Base-by-base conservation (phyloP, 2,888 invertebrate genomes). In the Platypus cylindrus region DNA sequence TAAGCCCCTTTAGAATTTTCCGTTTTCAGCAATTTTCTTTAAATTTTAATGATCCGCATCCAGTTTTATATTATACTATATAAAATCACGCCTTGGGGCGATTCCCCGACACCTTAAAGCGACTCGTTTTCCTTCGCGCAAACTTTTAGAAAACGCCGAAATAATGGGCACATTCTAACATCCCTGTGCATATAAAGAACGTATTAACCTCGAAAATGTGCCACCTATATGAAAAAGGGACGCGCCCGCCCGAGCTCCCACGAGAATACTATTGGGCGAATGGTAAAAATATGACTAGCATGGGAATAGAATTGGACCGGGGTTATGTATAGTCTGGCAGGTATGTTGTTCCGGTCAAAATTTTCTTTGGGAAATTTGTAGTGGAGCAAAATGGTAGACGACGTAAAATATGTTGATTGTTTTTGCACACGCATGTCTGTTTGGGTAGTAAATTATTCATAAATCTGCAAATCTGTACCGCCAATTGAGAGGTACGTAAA, bases 181-280 rank as follows among this genome's bases (percentile, higher is more conserved):
- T 50, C 48, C 50, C 49, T 48, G 45, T 49, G 53, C 55, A 54
- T 53, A 54, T 55, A 55, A 52, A 54, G 53, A 53, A 53, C 53
- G 49, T 52, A 54, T 55, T 54, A 54, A 47, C 16, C 20, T 30
- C 32, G 31, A 22, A 27, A 37, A 29, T 37, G 33, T 33, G 37
- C 28, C 33, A 37, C 33, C 33, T 28, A 27, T 20, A 9, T 20
- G 29, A 38, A 38, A 31, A 30, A 34, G 31, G 34, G 34, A 26
- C 25, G 32, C 32, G 26, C 20, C 18, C 16, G 25, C 24, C 23
- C 12, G 18, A 11, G 22, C 30, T 24, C 31, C 23, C 17, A 30
- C 24, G 38, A 34, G 22, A 25, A 16, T 27, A 30, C 17, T 30
- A 17, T 7, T 9, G 7, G 20, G 5, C 27, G 25, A 30, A 34